Base-by-base conservation (phyloP, 2,797 vertebrate genomes). In the Hoplostethus atlanticus region DNA sequence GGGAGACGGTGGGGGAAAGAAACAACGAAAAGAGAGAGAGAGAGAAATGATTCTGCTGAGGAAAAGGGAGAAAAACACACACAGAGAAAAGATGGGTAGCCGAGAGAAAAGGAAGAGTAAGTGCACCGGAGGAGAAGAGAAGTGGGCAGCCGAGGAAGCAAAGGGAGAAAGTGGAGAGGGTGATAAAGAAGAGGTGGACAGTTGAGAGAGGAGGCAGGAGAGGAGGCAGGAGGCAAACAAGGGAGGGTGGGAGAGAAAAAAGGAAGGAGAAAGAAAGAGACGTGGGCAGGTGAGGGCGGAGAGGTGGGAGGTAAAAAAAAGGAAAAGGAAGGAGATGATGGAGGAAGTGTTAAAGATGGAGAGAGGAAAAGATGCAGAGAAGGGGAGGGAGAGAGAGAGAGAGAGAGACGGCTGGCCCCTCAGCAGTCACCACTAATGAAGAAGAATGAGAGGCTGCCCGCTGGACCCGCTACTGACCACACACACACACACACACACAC, bases 391-490 rank as follows among this genome's bases (percentile, higher is more conserved):
- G 51, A 67, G 57, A 63, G 78, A 59, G 62, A n/a, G 50, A 50
- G 34, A 31, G 64, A 67, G 56, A 78, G 63, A 80, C 47, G 51
- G 57, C 64, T 40, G 71, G 80, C 77, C 84, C 76, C 86, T 83
- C 51, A 77, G 84, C 84, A 86, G 84, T 88, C 87, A 69, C 34
- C 70, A 56, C 87, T 91, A 92, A 92, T 92, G 89, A 92, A 91
- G 90, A 92, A 89, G 84, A 91, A 92, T 89, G 88, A 88, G 90
- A 57, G 72, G 71, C 84, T 83, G 80, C 76, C 69, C 47, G 48
- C 75, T 86, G 80, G 80, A 79, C 81, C 76, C 60, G 54, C 56
- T 77, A 69, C 83, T 84, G 83, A 88, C 89, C 83, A 71, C 71
- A 63, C 30, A 48, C 55, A 68, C 53, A n/a, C 60, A 17, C 60